A percentile compares a stretch with the other conserved stretches of the same genome.
These are phyloP conservation scores for Argya squamiceps DNA, from an alignment of 2,797 vertebrate genomes.

Conservation along the genomic window DNA sequence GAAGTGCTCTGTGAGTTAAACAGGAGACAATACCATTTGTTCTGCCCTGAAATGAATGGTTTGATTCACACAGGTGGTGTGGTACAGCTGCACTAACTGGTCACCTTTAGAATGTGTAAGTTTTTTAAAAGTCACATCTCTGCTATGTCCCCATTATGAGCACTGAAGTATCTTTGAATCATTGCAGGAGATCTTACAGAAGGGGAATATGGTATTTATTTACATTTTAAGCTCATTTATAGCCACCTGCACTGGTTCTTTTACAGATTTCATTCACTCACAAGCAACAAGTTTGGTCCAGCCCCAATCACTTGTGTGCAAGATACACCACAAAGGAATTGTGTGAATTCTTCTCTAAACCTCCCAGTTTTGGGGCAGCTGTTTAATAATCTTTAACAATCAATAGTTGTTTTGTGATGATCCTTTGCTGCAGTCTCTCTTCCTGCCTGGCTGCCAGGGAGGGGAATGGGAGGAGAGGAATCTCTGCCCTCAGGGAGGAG, in stretches of 20 bases:
- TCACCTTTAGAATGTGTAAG: neutral
- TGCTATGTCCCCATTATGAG: neutral
- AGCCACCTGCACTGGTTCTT: rapidly evolving
- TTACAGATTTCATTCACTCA: neutral
- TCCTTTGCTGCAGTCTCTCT: neutral
- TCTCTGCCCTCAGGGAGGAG: neutral
- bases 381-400: neutral
- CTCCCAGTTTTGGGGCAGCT: neutral
- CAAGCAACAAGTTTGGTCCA: neutral
- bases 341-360: neutral
- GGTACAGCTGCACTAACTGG: neutral
- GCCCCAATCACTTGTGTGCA: rapidly evolving
- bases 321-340: neutral
- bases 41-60: neutral
- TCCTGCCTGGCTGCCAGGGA: neutral
- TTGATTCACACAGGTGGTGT: neutral
- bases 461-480: neutral
- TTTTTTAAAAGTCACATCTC: neutral
- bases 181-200: neutral
- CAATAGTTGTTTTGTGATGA: neutral
- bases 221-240: neutral
- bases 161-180: neutral
- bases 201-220: neutral
- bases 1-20: neutral
- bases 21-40: neutral